Percentiles rank a stretch among this genome's conserved stretches.
Evolutionary conservation across 2,888 invertebrate genomes (phyloP).

Genomic region (Galerucella pusilla): DNA sequence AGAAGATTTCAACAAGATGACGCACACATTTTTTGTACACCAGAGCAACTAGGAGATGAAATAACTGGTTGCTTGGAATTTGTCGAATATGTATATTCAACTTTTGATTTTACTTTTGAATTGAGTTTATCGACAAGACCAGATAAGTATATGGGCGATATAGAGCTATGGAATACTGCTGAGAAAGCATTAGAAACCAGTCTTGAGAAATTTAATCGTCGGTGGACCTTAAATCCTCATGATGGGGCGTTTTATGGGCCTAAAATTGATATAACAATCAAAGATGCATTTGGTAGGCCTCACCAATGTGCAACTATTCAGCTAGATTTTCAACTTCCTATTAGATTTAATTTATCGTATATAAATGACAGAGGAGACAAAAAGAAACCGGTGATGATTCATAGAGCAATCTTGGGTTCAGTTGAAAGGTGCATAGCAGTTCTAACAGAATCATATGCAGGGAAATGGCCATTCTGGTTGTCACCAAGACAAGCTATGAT

Average conservation of each 20-base stretch:
- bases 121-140: conserved; percentile 94
- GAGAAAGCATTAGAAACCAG: conserved; percentile 89
- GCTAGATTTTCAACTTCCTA: conserved; percentile 96
- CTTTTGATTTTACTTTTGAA: conserved; percentile 96
- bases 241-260: conserved; percentile 99
- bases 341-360: conserved; percentile 86
- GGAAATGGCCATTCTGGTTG: conserved; percentile 99
- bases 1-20: conserved; percentile 99
- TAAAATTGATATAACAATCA: conserved; percentile 97
- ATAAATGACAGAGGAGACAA: conserved; percentile 87
- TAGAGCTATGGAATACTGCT: conserved; percentile 89
- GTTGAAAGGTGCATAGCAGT: conserved; percentile 99
- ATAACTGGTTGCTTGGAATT: conserved; percentile 89
- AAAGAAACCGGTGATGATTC: conserved; percentile 96
- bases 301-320: conserved; percentile 99
- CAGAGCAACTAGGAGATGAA: conserved; percentile 87
- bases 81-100: conserved; percentile 83
- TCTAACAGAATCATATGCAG: conserved; percentile 95
- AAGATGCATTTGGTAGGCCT: conserved; percentile 88
- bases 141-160: conserved; percentile 90
- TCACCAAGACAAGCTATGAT: conserved; percentile 94
- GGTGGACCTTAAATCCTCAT: conserved; percentile 92
- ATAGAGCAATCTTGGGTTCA: conserved; percentile 96
- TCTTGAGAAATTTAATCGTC: conserved; percentile 84
- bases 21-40: conserved; percentile 97